These are phyloP conservation scores for Paramormyrops hopkinsi DNA, from an alignment of 2,797 vertebrate species.

Conservation along the genomic window DNA sequence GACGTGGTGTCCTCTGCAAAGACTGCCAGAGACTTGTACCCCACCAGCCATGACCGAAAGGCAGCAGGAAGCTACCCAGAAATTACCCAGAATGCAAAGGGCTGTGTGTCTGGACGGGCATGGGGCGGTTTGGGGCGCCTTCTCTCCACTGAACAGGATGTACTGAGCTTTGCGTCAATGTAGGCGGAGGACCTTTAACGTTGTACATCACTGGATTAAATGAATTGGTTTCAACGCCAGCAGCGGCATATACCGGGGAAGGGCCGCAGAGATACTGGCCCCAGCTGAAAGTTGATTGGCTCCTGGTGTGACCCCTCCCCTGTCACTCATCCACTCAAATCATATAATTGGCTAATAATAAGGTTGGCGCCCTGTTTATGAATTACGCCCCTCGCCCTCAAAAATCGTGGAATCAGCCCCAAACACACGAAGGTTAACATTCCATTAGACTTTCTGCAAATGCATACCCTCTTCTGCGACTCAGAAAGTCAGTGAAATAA, in stretches of 20 bases:
- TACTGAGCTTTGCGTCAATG: not conserved
- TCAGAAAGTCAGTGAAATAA: constrained; percentile 2
- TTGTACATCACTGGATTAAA: not conserved
- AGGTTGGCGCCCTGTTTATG: not conserved
- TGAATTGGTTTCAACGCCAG: not conserved
- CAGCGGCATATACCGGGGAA: not conserved
- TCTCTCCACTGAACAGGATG: not conserved
- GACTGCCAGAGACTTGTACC: not conserved
- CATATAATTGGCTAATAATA: not conserved
- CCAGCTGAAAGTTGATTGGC: not conserved
- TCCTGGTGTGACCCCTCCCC: not conserved
- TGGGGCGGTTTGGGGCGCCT: not conserved
- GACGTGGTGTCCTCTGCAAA: not conserved
- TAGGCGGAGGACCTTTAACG: not conserved
- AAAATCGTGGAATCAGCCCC: not conserved
- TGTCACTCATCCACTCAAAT: not conserved
- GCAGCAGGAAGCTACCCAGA: not conserved
- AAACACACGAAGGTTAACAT: not conserved
- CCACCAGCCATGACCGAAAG: not conserved
- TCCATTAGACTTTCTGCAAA: not conserved
- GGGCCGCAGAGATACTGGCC: not conserved
- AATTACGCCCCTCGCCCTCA: not conserved
- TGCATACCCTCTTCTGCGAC: not conserved
- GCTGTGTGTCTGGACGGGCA: not conserved
- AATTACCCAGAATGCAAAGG: not conserved